These are phyloP conservation scores for Acanthosoma haemorrhoidale DNA, from an alignment of 2,888 invertebrate genomes.

Conservation along the genomic window DNA sequence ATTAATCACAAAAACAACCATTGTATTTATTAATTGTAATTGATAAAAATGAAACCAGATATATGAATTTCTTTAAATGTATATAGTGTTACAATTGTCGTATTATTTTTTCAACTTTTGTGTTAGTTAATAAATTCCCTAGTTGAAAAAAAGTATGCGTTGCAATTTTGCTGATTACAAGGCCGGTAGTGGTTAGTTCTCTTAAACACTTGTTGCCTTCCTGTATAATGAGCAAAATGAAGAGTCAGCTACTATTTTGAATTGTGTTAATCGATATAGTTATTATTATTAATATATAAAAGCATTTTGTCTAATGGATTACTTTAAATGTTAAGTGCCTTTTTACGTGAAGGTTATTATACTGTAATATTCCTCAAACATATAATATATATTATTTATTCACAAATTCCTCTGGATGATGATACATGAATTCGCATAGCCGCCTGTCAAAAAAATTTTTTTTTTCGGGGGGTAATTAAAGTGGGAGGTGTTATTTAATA, in stretches of 20 bases:
- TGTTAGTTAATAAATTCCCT: conserved; percentile 12
- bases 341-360: conserved; percentile 31
- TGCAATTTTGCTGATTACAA: conserved; percentile 31
- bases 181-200: neutral
- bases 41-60: conserved; percentile 23
- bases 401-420: conserved; percentile 16
- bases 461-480: conserved; percentile 28
- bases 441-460: conserved; percentile 17
- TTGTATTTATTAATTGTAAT: conserved; percentile 22
- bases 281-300: conserved; percentile 1
- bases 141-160: conserved; percentile 17
- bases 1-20: conserved; percentile 26
- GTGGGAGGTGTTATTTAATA: conserved; percentile 36
- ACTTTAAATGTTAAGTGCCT: conserved; percentile 37
- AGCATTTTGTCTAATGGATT: conserved; percentile 19
- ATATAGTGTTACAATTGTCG: conserved; percentile 27
- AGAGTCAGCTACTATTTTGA: neutral
- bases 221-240: conserved; percentile 17
- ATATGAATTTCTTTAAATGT: conserved; percentile 24
- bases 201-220: conserved; percentile 12
- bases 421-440: conserved; percentile 9
- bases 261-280: neutral
- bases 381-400: conserved; percentile 27
- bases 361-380: conserved; percentile 17
- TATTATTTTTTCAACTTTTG: conserved; percentile 23